Conservation (phyloP, 2,888 invertebrate species). For the Polia nebulosa region DNA sequence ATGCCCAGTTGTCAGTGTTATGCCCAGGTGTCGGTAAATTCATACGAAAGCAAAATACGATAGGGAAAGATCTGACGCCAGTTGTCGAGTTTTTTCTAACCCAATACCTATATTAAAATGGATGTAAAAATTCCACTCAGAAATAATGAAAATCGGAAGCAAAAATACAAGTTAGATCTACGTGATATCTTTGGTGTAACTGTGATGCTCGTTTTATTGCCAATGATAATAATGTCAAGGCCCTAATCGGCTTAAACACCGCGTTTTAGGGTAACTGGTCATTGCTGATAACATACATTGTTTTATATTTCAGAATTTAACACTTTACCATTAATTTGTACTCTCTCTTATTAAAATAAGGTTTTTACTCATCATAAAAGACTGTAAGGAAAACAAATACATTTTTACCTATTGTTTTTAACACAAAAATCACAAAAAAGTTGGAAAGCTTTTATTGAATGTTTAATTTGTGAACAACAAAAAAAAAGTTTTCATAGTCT, state of each 20-base stretch:
- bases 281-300: slow-evolving; percentile 28
- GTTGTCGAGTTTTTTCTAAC: slow-evolving; percentile 18
- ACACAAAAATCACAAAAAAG: slow-evolving; percentile 7
- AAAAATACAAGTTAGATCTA: neutral
- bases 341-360: slow-evolving; percentile 1
- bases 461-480: slow-evolving; percentile 4
- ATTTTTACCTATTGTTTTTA: neutral
- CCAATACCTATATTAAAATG: neutral
- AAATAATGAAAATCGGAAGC: neutral
- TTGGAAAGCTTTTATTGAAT: slow-evolving; percentile 8
- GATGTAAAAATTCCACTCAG: neutral
- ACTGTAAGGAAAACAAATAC: neutral
- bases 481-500: slow-evolving; percentile 26
- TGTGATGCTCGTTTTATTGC: neutral
- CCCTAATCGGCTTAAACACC: neutral
- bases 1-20: slow-evolving; percentile 38
- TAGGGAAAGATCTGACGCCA: neutral
- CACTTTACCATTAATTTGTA: neutral
- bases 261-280: neutral
- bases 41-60: slow-evolving; percentile 26
- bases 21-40: slow-evolving; percentile 41
- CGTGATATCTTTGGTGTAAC: neutral
- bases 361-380: neutral
- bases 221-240: neutral
- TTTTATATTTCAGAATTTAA: too few species aligned